phyloP scores from a whole-genome alignment of 2,888 invertebrate genomes.

The Ptilodon capucinus region DNA sequence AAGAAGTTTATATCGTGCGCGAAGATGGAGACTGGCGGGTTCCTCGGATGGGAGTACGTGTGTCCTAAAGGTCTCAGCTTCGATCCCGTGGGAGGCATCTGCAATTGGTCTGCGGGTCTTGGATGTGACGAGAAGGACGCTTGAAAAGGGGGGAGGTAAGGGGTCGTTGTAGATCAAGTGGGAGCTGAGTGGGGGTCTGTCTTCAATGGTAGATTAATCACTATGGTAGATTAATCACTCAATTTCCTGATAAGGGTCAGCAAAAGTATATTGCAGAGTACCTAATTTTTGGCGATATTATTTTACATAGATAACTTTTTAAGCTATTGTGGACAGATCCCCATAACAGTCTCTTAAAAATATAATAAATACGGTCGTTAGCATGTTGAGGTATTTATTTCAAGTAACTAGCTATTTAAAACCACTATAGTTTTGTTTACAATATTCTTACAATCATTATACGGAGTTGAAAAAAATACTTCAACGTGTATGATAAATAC shows the following conservation, averaged over 20 bases:
- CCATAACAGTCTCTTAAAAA: not conserved
- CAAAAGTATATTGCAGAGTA: no score
- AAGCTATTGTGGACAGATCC: not conserved
- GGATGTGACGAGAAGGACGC: constrained; percentile 86
- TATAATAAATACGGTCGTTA: not conserved
- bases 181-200: no score
- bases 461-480: constrained; percentile 8
- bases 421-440: constrained; percentile 5
- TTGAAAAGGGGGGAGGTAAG: constrained; percentile 16
- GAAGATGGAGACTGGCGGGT: constrained; percentile 87
- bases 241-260: no score
- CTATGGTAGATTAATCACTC: no score
- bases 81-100: constrained; percentile 94
- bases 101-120: constrained; percentile 93
- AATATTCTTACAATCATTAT: no score
- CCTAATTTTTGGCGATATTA: no score
- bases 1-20: constrained; percentile 96
- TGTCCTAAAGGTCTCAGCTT: constrained; percentile 93
- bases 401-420: not conserved
- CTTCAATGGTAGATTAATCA: no score
- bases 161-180: no score
- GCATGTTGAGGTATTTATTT: not conserved
- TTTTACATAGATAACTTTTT: no score
- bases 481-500: not conserved
- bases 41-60: constrained; percentile 94